Evolutionary conservation across 1,140 invertebrate genomes (phyloP), one percentile per base, ranked within the genome.

Genomic region (Drosophila auraria): DNA sequence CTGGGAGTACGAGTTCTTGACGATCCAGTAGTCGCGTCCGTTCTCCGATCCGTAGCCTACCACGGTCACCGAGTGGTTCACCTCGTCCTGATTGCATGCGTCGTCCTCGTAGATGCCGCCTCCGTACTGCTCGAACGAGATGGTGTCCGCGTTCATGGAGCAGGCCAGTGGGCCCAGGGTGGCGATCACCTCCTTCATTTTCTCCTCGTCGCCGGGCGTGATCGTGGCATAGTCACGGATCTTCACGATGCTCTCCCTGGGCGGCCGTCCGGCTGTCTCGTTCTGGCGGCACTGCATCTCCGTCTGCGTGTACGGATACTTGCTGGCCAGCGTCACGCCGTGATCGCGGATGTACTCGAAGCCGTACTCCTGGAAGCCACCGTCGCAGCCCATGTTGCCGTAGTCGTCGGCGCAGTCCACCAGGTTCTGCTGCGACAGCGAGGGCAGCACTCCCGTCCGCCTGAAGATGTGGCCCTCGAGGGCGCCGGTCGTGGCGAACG

Each of bases 41-140:
- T 93, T 92, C 69, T 94, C 94, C 0, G 93, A 93, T 12, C 96
- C 95, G 63, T 95, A 95, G 14, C 95, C 95, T 1, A 96, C 94
- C 1, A 95, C 93, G 0, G 94, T 92, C 1, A 95, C 94, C 0
- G 93, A 95, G 71, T 96, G 95, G 83, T 95, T 95, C 17, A 93
- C 77, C 5, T 91, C 79, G 3, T 76, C 82, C 15, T 92, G 78
- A 17, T 94, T 93, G 83, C 95, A 95, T 17, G 93, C 79, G 5
- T 92, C 81, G 59, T 95, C 94, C 60, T 94, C 95, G 65, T 94
- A 95, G 38, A 95, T 87, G 83, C 97, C 97, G 79, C 94, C 94
- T 2, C 94, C 94, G 91, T 99, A 99, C 72, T 97, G 95, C 82
- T 97, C 96, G 94, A 99, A 98, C 5, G 95, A 95, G 25, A 95